Evolutionary conservation across 2,888 invertebrate genomes (phyloP).

Genomic region (Hirtodrosophila confusa): DNA sequence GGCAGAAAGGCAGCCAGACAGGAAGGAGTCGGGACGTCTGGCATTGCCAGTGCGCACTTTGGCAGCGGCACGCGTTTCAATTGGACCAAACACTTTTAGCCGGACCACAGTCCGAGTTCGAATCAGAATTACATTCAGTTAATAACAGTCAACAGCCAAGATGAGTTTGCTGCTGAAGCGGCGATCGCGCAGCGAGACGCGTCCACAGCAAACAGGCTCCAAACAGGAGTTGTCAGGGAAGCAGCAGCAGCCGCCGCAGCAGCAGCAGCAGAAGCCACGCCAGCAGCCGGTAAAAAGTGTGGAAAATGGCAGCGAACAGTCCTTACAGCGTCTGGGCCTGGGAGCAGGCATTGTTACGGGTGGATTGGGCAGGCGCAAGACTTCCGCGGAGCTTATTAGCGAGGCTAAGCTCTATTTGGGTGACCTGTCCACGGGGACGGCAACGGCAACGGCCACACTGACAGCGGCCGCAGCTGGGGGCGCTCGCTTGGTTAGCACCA

Average conservation of each 20-base stretch:
- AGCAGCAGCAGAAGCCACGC: constrained; percentile 6
- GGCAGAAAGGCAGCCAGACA: constrained; percentile 10
- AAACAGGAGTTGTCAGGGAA: constrained; percentile 22
- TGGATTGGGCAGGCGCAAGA: constrained; percentile 85
- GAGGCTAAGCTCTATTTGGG: constrained; percentile 89
- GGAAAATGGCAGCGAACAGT: constrained; percentile 36
- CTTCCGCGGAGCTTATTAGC: constrained; percentile 92
- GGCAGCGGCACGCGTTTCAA: constrained; percentile 29
- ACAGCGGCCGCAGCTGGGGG: constrained; percentile 69
- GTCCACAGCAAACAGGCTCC: constrained; percentile 28
- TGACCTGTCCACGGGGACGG: constrained; percentile 46
- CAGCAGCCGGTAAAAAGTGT: constrained; percentile 17
- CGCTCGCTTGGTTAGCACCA: constrained; percentile 87
- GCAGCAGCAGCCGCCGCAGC: constrained; percentile 19
- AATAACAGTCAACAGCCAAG: not conserved
- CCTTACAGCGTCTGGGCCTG: constrained; percentile 23
- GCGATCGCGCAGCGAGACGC: constrained; percentile 77
- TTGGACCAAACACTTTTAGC: constrained; percentile 1
- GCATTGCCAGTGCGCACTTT: constrained; percentile 44
- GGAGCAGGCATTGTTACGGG: not conserved
- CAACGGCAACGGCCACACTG: constrained; percentile 9
- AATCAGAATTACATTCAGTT: not conserved
- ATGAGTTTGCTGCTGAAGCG: constrained; percentile 76
- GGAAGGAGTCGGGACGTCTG: constrained; percentile 30
- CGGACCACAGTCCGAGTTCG: not conserved